Conservation (phyloP, 2,113 vertebrate species). For the Spilogale gracilis region DNA sequence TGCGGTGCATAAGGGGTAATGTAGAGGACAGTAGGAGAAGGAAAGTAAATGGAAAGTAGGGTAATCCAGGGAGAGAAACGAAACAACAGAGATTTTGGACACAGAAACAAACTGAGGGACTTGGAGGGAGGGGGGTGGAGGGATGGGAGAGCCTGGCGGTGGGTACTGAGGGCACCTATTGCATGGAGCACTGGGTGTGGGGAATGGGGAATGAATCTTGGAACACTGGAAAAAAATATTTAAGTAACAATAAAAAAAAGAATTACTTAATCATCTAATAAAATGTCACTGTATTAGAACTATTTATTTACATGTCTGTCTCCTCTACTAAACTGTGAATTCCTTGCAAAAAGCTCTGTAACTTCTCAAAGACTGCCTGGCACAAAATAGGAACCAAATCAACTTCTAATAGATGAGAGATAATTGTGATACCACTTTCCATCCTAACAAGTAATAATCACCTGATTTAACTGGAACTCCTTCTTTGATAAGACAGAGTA, state of each 20-base stretch:
- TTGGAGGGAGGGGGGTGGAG: too few relatives aligned
- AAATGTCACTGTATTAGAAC: constrained; percentile 53
- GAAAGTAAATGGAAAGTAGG: too few relatives aligned
- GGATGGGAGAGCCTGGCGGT: too few relatives aligned
- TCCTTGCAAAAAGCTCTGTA: constrained; percentile 55
- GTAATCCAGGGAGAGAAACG: too few relatives aligned
- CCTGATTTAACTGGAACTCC: constrained; percentile 32
- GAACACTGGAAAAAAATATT: too few relatives aligned
- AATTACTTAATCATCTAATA: constrained; percentile 66
- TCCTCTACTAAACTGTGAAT: constrained; percentile 44
- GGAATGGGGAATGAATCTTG: too few relatives aligned
- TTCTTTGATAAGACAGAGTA: constrained; percentile 51
- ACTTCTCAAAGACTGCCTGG: neutral
- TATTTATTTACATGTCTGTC: constrained; percentile 30
- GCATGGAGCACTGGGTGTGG: too few relatives aligned
- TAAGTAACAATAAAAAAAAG: neutral
- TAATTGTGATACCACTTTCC: constrained; percentile 37
- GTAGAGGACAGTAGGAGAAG: too few relatives aligned
- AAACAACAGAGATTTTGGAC: too few relatives aligned
- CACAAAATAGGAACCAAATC: constrained; percentile 1
- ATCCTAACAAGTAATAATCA: constrained; percentile 51
- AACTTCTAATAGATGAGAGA: constrained; percentile 50
- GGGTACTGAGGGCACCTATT: too few relatives aligned
- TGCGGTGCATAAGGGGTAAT: too few relatives aligned
- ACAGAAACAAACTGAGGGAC: too few relatives aligned